Percentiles rank a stretch among this genome's conserved stretches.
Conservation (phyloP, 2,797 vertebrate genomes). For the Mormyrus proboscirostris region DNA sequence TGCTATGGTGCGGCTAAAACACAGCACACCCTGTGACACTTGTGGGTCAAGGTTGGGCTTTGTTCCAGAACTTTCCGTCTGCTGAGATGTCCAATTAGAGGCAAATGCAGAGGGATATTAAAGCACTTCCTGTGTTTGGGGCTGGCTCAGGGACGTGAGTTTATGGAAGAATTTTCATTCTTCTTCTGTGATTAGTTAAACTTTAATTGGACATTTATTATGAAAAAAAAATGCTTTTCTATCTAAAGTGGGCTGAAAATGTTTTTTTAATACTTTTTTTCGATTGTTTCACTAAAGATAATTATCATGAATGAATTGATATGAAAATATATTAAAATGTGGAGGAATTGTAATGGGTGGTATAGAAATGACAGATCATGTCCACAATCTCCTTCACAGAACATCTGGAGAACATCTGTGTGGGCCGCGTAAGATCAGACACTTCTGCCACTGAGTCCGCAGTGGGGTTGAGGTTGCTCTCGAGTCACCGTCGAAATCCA, state of each 20-base stretch:
- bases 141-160: background rate
- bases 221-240: background rate
- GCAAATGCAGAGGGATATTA: background rate
- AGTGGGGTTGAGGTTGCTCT: background rate
- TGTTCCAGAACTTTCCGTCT: background rate
- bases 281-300: background rate
- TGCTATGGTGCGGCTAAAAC: background rate
- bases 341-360: background rate
- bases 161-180: slow-evolving; percentile 1
- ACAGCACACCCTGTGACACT: background rate
- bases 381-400: background rate
- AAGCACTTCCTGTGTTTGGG: background rate
- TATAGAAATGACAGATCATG: background rate
- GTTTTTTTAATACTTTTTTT: background rate
- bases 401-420: slow-evolving; percentile 14
- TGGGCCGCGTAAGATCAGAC: background rate
- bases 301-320: background rate
- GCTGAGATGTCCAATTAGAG: slow-evolving; percentile 1
- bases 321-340: background rate
- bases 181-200: background rate
- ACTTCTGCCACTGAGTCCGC: background rate
- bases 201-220: background rate
- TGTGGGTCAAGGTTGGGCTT: background rate
- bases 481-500: background rate
- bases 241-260: background rate